A percentile compares a stretch with the other conserved stretches of the same genome.
These are phyloP conservation scores for Rotaria sp. DNA, from an alignment of 2,888 invertebrate genomes.

Conservation along the genomic window DNA sequence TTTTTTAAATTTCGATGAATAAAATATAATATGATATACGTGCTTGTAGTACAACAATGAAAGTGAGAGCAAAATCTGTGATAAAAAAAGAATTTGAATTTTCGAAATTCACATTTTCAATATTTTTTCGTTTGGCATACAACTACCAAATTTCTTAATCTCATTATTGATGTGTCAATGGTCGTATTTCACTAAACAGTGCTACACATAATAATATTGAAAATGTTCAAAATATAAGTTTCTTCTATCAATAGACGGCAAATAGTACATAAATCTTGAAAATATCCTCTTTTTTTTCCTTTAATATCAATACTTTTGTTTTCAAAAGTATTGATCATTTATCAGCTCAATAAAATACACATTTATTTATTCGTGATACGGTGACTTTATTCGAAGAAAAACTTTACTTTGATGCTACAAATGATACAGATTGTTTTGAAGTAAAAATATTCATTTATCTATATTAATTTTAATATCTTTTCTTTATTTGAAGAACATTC, in stretches of 20 bases:
- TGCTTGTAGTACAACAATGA: too few species aligned
- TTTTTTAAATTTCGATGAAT: too few species aligned
- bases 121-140: too few species aligned
- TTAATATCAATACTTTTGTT: not conserved
- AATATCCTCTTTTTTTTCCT: not conserved
- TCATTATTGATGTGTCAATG: conserved; percentile 92
- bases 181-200: conserved; percentile 81
- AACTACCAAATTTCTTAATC: conserved; percentile 70
- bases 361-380: conserved; percentile 92
- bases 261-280: conserved; percentile 59
- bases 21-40: too few species aligned
- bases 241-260: conserved; percentile 73
- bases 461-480: not conserved
- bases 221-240: conserved; percentile 72
- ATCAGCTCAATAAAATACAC: conserved; percentile 87
- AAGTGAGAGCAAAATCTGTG: too few species aligned
- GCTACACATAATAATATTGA: conserved; percentile 87
- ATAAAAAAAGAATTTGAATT: too few species aligned
- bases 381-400: conserved; percentile 89
- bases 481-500: conserved; percentile 71
- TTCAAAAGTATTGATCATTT: conserved; percentile 69
- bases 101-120: too few species aligned
- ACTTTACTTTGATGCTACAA: conserved; percentile 80
- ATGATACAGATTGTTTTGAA: conserved; percentile 97
- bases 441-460: too few species aligned